phyloP scores from a whole-genome alignment of 2,888 invertebrate genomes.

The Peribatodes rhomboidaria region DNA sequence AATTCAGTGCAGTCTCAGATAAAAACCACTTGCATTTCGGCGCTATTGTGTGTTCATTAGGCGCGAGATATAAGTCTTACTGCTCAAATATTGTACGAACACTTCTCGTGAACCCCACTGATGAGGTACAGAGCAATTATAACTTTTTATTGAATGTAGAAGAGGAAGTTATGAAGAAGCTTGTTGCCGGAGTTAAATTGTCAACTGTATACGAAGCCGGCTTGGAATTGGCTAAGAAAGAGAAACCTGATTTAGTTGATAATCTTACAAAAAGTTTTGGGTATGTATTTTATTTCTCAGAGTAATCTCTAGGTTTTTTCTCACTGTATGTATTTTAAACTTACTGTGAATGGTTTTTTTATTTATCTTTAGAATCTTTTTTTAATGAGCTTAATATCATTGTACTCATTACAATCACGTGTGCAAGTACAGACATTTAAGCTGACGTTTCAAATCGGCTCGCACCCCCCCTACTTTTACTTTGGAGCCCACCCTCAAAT shows the following conservation, averaged over 20 bases:
- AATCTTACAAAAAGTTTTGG: slow-evolving; percentile 98
- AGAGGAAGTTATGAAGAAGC: slow-evolving; percentile 94
- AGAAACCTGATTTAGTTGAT: slow-evolving; percentile 94
- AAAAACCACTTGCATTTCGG: slow-evolving; percentile 98
- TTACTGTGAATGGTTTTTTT: neutral
- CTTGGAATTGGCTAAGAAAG: slow-evolving; percentile 93
- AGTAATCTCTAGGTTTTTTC: neutral
- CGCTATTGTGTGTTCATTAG: slow-evolving; percentile 97
- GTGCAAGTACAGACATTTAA: too few species aligned
- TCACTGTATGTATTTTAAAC: neutral
- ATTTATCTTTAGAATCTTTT: too few species aligned
- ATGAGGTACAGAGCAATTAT: slow-evolving; percentile 93
- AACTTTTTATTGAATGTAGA: slow-evolving; percentile 96
- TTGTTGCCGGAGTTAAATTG: slow-evolving; percentile 93
- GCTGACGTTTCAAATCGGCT: too few species aligned
- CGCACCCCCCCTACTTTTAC: too few species aligned
- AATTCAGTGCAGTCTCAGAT: slow-evolving; percentile 98
- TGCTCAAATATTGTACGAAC: slow-evolving; percentile 99
- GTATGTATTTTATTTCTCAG: slow-evolving; percentile 63
- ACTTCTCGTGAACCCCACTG: slow-evolving; percentile 96
- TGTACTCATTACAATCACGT: too few species aligned
- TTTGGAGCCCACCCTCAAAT: too few species aligned
- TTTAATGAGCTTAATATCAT: too few species aligned
- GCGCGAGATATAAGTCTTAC: slow-evolving; percentile 98
- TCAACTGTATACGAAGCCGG: slow-evolving; percentile 95